Percentiles rank a stretch among this genome's conserved stretches.
These are phyloP conservation scores for Carollia perspicillata DNA, from an alignment of 2,113 vertebrate genomes.

Conservation along the genomic window DNA sequence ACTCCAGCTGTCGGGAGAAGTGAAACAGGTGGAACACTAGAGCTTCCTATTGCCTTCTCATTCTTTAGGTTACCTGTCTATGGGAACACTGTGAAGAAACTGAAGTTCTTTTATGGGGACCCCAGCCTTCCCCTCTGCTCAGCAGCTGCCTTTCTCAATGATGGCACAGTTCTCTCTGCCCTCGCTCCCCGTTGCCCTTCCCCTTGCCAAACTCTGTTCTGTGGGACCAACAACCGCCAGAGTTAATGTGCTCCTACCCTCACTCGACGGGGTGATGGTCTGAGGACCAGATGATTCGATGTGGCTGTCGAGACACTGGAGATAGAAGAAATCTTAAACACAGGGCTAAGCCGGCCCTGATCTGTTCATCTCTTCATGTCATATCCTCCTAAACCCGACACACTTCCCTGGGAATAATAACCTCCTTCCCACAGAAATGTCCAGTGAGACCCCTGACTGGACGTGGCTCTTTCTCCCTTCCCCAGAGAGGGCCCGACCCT, in stretches of 20 bases:
- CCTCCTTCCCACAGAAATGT: neutral
- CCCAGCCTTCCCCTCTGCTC: neutral
- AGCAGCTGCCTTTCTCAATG: neutral
- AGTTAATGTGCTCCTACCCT: neutral
- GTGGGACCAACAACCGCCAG: neutral
- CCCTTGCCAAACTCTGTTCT: neutral
- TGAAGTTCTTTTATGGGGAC: neutral
- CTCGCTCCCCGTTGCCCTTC: neutral
- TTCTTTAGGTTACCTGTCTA: neutral
- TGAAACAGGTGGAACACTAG: neutral
- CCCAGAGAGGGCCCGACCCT: neutral
- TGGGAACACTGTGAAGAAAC: neutral
- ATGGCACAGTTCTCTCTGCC: neutral
- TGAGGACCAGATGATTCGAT: neutral
- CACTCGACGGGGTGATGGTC: neutral
- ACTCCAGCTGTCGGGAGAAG: neutral
- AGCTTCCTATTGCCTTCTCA: neutral
- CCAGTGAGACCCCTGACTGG: neutral
- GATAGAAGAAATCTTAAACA: neutral
- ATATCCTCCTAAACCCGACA: neutral
- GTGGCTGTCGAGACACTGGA: neutral
- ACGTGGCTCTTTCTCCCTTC: neutral
- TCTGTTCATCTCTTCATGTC: neutral
- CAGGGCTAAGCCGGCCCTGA: neutral
- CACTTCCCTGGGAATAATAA: neutral